Evolutionary conservation across 1,140 invertebrate species (phyloP), one percentile per base, ranked within the genome.

Genomic region (Drosophila ogumai): DNA sequence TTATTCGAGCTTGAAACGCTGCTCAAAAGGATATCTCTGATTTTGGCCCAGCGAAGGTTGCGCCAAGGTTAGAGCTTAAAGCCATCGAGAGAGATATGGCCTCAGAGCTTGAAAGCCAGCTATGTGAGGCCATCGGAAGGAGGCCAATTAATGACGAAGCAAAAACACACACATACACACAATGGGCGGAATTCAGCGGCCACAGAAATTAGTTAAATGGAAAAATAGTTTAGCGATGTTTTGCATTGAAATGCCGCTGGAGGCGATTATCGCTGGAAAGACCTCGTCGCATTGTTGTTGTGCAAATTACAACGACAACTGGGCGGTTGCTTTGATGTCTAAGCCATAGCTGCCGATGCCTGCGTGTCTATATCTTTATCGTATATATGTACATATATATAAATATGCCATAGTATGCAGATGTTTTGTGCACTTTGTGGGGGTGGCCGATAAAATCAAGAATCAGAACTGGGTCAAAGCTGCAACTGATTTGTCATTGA

Each of bases 171-270:
- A 61, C 55, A 66, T 32, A 44, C 43, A 47, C 52, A 65, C 65
- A 67, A 67, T 69, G 66, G 59, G 65, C 46, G 49, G 77, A 82
- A 82, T 79, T 79, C 72, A 61, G 63, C 54, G 63, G 68, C 79
- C 69, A 71, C 81, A 79, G 55, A 90, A 87, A 88, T 88, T 84
- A 88, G 85, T 81, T 90, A 85, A 90, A 85, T 90, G 85, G 86
- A 90, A 90, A 90, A 90, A 90, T 90, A 85, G 84, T 88, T 90
- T 79, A 69, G 75, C 75, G 63, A 63, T 82, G 82, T 85, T 86
- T 85, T 79, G 67, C 85, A 88, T 90, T 90, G 85, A 88, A 88
- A 88, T 88, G 74, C 85, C 85, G 66, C 66, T 80, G 47, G 63
- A 58, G 55, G 84, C 76, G 82, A 88, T 87, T 88, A 87, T 84